phyloP scores from a whole-genome alignment of 2,797 vertebrate species.

The Morus bassanus region DNA sequence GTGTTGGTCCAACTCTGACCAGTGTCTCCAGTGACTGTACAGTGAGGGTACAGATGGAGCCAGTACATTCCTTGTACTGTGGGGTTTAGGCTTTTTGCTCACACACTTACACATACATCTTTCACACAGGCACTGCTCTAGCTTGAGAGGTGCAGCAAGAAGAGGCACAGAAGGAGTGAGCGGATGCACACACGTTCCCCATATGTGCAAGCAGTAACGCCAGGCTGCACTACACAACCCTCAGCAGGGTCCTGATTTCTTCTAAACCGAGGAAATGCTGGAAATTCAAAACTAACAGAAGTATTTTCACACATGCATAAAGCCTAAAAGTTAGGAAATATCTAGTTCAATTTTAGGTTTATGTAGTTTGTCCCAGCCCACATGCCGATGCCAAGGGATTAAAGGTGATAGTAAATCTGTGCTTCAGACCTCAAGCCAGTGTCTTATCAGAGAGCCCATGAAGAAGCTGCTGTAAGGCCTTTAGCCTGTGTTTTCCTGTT shows the following conservation, averaged over 20 bases:
- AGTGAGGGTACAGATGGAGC: background rate
- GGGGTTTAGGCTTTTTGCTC: background rate
- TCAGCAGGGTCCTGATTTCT: background rate
- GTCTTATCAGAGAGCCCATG: background rate
- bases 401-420: background rate
- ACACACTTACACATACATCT: background rate
- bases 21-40: background rate
- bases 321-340: background rate
- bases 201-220: background rate
- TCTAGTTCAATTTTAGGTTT: background rate
- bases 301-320: background rate
- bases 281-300: background rate
- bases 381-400: background rate
- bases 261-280: background rate
- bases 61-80: background rate
- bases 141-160: accelerated
- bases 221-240: background rate
- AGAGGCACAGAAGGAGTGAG: background rate
- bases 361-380: background rate
- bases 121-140: background rate
- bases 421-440: background rate
- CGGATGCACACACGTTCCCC: background rate
- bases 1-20: accelerated
- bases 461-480: background rate
- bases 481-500: background rate